phyloP scores from a whole-genome alignment of 2,797 vertebrate genomes.

The Bryconaethiops microstoma region DNA sequence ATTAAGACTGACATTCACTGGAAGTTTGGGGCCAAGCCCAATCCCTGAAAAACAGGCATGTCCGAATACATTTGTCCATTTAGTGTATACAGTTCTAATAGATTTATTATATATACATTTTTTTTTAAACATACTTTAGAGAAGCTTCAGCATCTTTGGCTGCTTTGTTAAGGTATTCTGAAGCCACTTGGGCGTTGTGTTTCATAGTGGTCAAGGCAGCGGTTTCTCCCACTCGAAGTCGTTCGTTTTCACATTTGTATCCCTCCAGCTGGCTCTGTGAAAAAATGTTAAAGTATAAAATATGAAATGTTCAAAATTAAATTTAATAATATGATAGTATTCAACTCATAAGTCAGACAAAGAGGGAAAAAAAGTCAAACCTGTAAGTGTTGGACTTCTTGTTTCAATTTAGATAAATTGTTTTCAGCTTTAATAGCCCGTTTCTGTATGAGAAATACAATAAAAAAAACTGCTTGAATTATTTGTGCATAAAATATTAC shows the following conservation, averaged over 20 bases:
- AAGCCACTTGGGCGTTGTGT: slow-evolving; percentile 81
- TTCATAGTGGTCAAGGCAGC: slow-evolving; percentile 76
- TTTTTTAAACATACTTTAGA: slow-evolving; percentile 81
- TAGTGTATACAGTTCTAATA: background rate
- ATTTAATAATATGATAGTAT: background rate
- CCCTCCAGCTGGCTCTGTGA: slow-evolving; percentile 75
- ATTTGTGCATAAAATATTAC: background rate
- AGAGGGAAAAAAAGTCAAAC: slow-evolving; percentile 61
- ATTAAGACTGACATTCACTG: too few relatives aligned
- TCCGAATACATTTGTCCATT: too few relatives aligned
- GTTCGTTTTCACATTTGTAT: slow-evolving; percentile 73
- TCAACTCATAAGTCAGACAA: background rate
- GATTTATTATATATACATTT: background rate
- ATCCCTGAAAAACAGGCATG: too few relatives aligned
- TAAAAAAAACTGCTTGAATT: background rate
- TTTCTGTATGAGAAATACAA: slow-evolving; percentile 77
- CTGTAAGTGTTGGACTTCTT: slow-evolving; percentile 83
- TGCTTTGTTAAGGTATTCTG: slow-evolving; percentile 80
- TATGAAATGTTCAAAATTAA: background rate
- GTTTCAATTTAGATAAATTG: slow-evolving; percentile 76
- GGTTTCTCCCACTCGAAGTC: slow-evolving; percentile 74
- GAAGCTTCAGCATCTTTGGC: slow-evolving; percentile 78
- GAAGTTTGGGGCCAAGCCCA: too few relatives aligned
- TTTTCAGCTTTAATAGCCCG: slow-evolving; percentile 88
- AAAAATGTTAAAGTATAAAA: background rate